Evolutionary conservation across 1,140 invertebrate genomes (phyloP).

Genomic region (Drosophila dunni): DNA sequence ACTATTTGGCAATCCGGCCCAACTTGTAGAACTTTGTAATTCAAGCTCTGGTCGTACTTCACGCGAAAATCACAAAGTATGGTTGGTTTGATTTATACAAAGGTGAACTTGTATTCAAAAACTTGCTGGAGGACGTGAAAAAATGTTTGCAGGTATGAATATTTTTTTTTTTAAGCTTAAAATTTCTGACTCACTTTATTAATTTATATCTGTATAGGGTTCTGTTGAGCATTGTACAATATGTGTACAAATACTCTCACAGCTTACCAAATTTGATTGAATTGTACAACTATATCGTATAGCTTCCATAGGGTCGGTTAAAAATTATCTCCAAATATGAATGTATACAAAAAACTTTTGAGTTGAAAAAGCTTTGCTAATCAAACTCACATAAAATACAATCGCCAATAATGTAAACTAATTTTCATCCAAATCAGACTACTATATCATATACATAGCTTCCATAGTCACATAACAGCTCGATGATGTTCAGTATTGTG

Average conservation of each 20-base stretch:
- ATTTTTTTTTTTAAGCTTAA: not conserved
- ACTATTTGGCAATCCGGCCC: constrained; percentile 96
- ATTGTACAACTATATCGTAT: too few species aligned
- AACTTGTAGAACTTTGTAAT: constrained; percentile 96
- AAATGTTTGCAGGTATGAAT: constrained; percentile 95
- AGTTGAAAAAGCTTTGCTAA: too few species aligned
- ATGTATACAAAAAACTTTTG: too few species aligned
- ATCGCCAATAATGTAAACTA: too few species aligned
- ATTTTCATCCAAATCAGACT: too few species aligned
- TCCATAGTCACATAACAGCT: too few species aligned
- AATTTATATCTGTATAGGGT: constrained; percentile 87
- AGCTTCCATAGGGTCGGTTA: too few species aligned
- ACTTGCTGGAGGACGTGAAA: constrained; percentile 95
- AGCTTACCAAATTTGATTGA: constrained; percentile 87
- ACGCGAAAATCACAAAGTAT: constrained; percentile 97
- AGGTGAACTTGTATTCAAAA: constrained; percentile 96
- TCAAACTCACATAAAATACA: too few species aligned
- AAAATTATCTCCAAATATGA: too few species aligned
- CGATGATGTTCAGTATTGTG: too few species aligned
- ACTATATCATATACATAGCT: too few species aligned
- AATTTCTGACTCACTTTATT: constrained; percentile 5
- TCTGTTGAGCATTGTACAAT: constrained; percentile 98
- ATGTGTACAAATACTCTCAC: constrained; percentile 96
- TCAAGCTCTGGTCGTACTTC: constrained; percentile 95
- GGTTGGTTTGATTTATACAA: constrained; percentile 98